Base-by-base conservation (phyloP, 1,140 invertebrate species). In the Arion vulgaris region DNA sequence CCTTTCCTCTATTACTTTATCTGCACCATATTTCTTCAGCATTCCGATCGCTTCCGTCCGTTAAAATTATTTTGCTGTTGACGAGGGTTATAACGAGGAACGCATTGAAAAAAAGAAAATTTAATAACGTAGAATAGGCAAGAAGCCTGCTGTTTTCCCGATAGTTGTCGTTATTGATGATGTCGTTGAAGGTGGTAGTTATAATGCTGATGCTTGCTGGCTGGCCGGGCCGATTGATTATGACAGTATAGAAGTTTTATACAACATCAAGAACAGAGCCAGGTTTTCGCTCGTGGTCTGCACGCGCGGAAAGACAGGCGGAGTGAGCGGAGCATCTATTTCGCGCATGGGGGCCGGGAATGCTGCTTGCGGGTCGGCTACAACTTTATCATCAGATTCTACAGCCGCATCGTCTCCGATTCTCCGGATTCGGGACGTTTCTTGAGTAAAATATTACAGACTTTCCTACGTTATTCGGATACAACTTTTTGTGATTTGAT, bases 251-350 rank as follows among this genome's bases (percentile, higher is more conserved):
- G n/a, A 32, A 11, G 28, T 32, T 34, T 66, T 28, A 57, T 66
- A 66, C 62, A 17, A 28, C 11, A 66, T 2, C 32, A 66, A 66
- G n/a, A 32, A 11, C 62, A 1, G 5, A 32, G n/a, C 32, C 62
- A 28, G 9, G 32, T 28, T 66, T 28, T 66, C 62, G 28, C 62
- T 17, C 62, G 28, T 28, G 62, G 9, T 34, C 28, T 28, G 62
- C 62, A 66, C 28, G 62, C 62, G 62, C 62, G n/a, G 62, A 66
- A 66, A 66, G n/a, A 32, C 62, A 66, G n/a, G n/a, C 62, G n/a
- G 28, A 4, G 5, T 57, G 62, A 23, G 28, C 62, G n/a, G 28
- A 13, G 28, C n/a, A 66, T 66, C 62, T 7, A 34, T 32, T 32
- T 66, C 62, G 2, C 17, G 62, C 28, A 28, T 28, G 2, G n/a